Conservation (phyloP, 2,888 invertebrate genomes). For the Drosophila kanekoi region DNA sequence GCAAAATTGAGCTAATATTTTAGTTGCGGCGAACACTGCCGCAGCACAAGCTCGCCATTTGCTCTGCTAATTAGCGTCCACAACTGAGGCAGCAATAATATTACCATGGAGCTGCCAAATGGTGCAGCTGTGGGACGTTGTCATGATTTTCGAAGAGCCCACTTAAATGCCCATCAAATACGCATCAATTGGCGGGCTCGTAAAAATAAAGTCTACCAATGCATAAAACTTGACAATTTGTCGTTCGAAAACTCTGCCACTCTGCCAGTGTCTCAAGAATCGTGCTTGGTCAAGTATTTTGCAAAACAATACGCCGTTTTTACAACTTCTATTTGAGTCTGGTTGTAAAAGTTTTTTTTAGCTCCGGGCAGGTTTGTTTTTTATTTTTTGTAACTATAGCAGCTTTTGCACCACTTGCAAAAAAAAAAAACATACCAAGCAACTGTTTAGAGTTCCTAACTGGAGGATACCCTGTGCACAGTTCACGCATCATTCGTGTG, state of each 20-base stretch:
- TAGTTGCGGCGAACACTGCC: conserved; percentile 34
- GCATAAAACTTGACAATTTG: conserved; percentile 64
- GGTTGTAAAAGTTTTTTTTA: conserved; percentile 59
- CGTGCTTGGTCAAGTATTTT: conserved; percentile 54
- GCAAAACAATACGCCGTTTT: conserved; percentile 70
- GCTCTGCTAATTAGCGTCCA: conserved; percentile 52
- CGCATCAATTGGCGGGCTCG: conserved; percentile 44
- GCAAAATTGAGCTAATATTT: conserved; percentile 61
- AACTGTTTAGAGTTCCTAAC: neutral
- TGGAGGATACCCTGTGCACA: neutral
- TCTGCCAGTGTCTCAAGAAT: conserved; percentile 3
- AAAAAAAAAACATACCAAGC: conserved; percentile 13
- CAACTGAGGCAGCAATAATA: conserved; percentile 34
- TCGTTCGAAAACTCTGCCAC: conserved; percentile 34
- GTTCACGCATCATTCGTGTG: neutral
- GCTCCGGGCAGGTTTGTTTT: conserved; percentile 14
- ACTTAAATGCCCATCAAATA: conserved; percentile 50
- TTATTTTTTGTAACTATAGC: conserved; percentile 45
- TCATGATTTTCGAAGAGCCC: conserved; percentile 43
- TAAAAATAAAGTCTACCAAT: conserved; percentile 48
- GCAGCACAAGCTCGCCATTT: conserved; percentile 10
- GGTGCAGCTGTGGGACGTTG: neutral
- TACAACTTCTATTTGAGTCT: conserved; percentile 72
- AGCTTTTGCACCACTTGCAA: conserved; percentile 32
- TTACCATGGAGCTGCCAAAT: conserved; percentile 8